These are phyloP conservation scores for Dicyrtomina minuta DNA, from an alignment of 2,888 invertebrate species.

Conservation along the genomic window DNA sequence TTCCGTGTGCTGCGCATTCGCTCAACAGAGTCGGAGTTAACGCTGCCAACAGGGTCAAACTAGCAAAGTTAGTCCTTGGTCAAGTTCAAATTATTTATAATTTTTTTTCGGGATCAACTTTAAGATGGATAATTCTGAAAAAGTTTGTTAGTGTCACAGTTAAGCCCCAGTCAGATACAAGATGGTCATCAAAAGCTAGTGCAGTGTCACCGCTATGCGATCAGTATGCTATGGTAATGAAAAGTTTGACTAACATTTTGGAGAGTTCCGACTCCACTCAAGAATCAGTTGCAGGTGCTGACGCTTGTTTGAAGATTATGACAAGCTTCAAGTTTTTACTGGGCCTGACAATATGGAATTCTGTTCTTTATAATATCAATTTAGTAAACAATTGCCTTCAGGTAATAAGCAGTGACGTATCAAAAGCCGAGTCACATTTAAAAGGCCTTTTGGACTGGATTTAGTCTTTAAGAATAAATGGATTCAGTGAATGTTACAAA, in stretches of 20 bases:
- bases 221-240: background rate
- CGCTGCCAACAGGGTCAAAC: background rate
- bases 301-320: background rate
- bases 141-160: background rate
- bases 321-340: conserved; percentile 4
- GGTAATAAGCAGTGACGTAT: background rate
- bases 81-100: too few relatives aligned
- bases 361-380: conserved; percentile 1
- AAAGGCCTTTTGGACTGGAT: background rate
- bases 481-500: background rate
- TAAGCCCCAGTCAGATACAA: background rate
- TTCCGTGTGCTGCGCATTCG: conserved; percentile 12
- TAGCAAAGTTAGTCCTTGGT: background rate
- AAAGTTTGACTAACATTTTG: background rate
- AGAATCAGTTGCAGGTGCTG: background rate
- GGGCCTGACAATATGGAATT: conserved; percentile 1
- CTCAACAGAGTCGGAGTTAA: too few relatives aligned
- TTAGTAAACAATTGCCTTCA: conserved; percentile 2
- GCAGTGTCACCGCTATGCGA: background rate
- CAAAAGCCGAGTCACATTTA: background rate
- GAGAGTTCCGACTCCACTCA: background rate
- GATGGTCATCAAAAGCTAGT: conserved; percentile 3
- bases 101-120: background rate
- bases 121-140: too few relatives aligned
- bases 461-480: background rate